These are phyloP conservation scores for Eupithecia inturbata DNA, from an alignment of 2,888 invertebrate genomes.

Conservation along the genomic window DNA sequence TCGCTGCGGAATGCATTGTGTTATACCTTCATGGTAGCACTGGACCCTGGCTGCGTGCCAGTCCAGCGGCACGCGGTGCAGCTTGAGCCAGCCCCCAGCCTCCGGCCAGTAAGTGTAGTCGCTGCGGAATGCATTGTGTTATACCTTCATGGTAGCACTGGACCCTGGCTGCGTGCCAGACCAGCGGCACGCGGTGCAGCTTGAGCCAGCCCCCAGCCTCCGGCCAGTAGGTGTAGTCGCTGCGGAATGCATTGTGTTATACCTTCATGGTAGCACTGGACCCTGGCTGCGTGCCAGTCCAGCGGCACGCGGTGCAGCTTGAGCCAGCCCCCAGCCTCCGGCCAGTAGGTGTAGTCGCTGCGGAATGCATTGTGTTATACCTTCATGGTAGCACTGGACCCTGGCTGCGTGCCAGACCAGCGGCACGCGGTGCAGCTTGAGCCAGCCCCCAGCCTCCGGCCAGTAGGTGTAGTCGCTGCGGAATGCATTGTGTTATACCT, in stretches of 20 bases:
- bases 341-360: constrained; percentile 10
- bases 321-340: constrained; percentile 45
- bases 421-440: constrained; percentile 47
- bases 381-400: constrained; percentile 42
- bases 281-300: constrained; percentile 51
- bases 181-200: constrained; percentile 50
- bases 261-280: constrained; percentile 41
- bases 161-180: constrained; percentile 51
- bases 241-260: constrained; percentile 6
- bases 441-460: no score
- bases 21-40: no score
- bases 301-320: constrained; percentile 53
- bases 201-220: constrained; percentile 50
- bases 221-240: constrained; percentile 8
- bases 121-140: neutral
- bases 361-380: constrained; percentile 9
- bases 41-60: no score
- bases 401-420: constrained; percentile 52
- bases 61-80: no score
- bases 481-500: constrained; percentile 8
- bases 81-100: no score
- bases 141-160: constrained; percentile 41
- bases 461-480: neutral
- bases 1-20: no score
- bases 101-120: no score